Conservation (phyloP, 2,888 invertebrate species). For the Cephalotes varians region DNA sequence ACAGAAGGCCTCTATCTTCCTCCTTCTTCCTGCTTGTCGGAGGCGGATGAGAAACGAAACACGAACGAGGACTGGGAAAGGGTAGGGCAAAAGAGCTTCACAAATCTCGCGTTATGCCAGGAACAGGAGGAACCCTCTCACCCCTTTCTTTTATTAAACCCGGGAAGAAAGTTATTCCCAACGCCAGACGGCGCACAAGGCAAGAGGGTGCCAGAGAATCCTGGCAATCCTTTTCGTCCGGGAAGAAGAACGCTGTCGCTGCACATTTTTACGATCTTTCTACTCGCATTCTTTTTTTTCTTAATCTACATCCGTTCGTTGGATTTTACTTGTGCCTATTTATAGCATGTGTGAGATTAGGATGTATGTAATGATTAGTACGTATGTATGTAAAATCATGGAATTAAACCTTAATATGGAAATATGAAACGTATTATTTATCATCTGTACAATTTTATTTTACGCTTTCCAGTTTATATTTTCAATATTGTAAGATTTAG, state of each 20-base stretch:
- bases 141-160: slow-evolving; percentile 70
- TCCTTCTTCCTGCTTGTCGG: slow-evolving; percentile 9
- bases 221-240: slow-evolving; percentile 68
- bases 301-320: slow-evolving; percentile 29
- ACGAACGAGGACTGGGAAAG: slow-evolving; percentile 31
- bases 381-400: neutral
- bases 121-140: slow-evolving; percentile 65
- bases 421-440: neutral
- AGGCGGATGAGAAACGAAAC: slow-evolving; percentile 27
- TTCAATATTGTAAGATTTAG: neutral
- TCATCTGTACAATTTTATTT: slow-evolving; percentile 1
- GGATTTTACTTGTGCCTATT: neutral
- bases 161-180: slow-evolving; percentile 63
- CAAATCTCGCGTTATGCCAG: slow-evolving; percentile 64
- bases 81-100: slow-evolving; percentile 53
- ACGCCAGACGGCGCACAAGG: slow-evolving; percentile 70
- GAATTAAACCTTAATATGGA: neutral
- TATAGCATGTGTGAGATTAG: neutral
- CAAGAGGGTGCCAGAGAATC: slow-evolving; percentile 51
- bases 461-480: neutral
- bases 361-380: too few relatives aligned
- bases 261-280: slow-evolving; percentile 66
- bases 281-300: slow-evolving; percentile 47
- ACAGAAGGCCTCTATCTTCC: slow-evolving; percentile 65
- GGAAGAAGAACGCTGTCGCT: slow-evolving; percentile 52